phyloP scores from a whole-genome alignment of 1,140 invertebrate genomes.

The Hetaerina americana region DNA sequence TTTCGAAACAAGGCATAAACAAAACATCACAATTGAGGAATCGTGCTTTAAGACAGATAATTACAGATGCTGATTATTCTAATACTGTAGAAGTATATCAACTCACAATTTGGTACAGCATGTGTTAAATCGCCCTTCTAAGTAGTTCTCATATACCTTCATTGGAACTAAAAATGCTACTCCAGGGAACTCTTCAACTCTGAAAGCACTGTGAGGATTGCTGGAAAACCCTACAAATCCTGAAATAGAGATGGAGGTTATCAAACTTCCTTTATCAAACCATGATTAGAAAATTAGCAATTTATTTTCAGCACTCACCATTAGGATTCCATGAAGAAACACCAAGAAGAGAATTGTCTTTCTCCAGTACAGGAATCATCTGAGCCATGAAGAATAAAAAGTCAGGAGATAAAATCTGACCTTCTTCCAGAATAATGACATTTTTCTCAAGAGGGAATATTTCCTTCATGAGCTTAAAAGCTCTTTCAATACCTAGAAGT shows the following conservation, averaged over 20 bases:
- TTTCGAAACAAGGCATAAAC: too few species aligned
- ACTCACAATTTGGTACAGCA: conserved; percentile 13
- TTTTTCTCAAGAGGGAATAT: conserved; percentile 27
- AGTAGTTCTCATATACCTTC: not conserved
- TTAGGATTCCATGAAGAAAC: conserved; percentile 37
- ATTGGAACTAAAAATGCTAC: conserved; percentile 15
- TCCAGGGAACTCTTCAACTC: conserved; percentile 18
- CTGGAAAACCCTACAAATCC: conserved; percentile 17
- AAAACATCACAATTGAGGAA: too few species aligned
- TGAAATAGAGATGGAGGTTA: conserved; percentile 5
- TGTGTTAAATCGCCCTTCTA: not conserved
- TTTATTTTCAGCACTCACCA: conserved; percentile 20
- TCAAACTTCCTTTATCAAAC: not conserved
- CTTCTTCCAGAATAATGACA: conserved; percentile 35
- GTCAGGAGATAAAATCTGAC: conserved; percentile 33
- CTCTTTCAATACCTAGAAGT: conserved; percentile 20
- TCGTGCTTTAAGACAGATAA: too few species aligned
- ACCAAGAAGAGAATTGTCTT: conserved; percentile 28
- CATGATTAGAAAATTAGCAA: not conserved
- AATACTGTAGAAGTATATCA: too few species aligned
- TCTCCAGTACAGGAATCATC: conserved; percentile 24
- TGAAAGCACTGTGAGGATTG: conserved; percentile 14
- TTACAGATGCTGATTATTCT: too few species aligned
- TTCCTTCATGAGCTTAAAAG: conserved; percentile 22
- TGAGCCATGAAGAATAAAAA: conserved; percentile 35